Evolutionary conservation across 2,797 vertebrate genomes (phyloP).

Genomic region (Sebastes ruberrimus): DNA sequence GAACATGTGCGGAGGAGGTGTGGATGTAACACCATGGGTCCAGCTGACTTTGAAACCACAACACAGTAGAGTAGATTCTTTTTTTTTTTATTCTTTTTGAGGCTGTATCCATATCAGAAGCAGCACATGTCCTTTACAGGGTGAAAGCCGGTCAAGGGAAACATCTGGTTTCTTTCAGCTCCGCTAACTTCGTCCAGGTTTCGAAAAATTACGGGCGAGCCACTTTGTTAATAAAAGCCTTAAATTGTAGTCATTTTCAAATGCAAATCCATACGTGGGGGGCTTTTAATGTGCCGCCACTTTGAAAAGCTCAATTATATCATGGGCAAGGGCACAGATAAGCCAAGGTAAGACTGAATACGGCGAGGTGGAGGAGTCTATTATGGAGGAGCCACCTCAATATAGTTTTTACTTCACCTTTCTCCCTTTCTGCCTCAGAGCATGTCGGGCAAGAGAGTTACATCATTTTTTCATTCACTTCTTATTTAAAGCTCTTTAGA

Average conservation of each 20-base stretch:
- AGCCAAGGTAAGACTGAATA: slow-evolving; percentile 69
- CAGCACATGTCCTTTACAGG: slow-evolving; percentile 55
- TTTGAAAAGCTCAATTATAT: slow-evolving; percentile 73
- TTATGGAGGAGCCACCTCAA: slow-evolving; percentile 60
- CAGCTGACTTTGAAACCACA: slow-evolving; percentile 65
- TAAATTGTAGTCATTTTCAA: slow-evolving; percentile 62
- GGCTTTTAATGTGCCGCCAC: slow-evolving; percentile 56
- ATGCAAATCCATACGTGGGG: slow-evolving; percentile 55
- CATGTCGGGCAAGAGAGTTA: slow-evolving; percentile 63
- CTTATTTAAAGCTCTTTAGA: slow-evolving; percentile 62
- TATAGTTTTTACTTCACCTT: slow-evolving; percentile 70
- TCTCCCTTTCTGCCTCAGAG: slow-evolving; percentile 47
- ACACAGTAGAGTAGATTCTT: slow-evolving; percentile 20
- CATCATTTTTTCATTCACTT: slow-evolving; percentile 63
- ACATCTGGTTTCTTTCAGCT: slow-evolving; percentile 68
- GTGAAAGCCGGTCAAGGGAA: slow-evolving; percentile 54
- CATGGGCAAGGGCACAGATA: slow-evolving; percentile 72
- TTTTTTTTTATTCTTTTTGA: neutral
- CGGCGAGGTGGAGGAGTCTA: slow-evolving; percentile 68
- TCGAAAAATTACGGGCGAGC: slow-evolving; percentile 36
- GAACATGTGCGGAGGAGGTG: slow-evolving; percentile 45
- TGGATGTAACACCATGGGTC: slow-evolving; percentile 39
- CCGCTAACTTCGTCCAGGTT: slow-evolving; percentile 41
- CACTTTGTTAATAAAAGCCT: slow-evolving; percentile 65
- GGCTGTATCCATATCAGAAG: slow-evolving; percentile 35